A percentile compares a stretch with the other conserved stretches of the same genome.
Evolutionary conservation across 2,797 vertebrate genomes (phyloP).

Genomic region (Pachyuromys duprasi): DNA sequence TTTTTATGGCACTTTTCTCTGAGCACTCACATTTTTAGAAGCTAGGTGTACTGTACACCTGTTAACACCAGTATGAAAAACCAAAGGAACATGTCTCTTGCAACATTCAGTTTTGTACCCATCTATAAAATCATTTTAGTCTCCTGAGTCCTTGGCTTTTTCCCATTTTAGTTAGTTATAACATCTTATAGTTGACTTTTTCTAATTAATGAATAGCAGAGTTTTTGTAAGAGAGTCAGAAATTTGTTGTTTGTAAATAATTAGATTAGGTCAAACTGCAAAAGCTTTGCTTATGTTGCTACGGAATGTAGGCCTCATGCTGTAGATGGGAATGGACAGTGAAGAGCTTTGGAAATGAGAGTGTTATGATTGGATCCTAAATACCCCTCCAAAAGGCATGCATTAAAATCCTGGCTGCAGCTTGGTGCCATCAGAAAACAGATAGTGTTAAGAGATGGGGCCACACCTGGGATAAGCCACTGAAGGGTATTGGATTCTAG

Average conservation of each 20-base stretch:
- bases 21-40: not conserved
- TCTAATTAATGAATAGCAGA: not conserved
- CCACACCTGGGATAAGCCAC: not conserved
- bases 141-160: not conserved
- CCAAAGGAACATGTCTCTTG: not conserved
- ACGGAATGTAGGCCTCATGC: not conserved
- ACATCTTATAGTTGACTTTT: not conserved
- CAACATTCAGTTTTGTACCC: not conserved
- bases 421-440: not conserved
- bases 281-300: not conserved
- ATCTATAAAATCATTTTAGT: not conserved
- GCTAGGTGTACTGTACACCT: no score
- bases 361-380: not conserved
- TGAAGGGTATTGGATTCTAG: not conserved
- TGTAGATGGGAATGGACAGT: not conserved
- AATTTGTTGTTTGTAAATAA: constrained; percentile 4
- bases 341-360: not conserved
- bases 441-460: not conserved
- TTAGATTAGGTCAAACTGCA: not conserved
- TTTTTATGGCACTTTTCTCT: not conserved
- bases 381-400: not conserved
- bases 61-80: not conserved
- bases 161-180: not conserved
- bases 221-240: not conserved
- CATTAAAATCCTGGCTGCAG: not conserved